These are phyloP conservation scores for Acleris laterana DNA, from an alignment of 2,888 invertebrate species.

Conservation along the genomic window DNA sequence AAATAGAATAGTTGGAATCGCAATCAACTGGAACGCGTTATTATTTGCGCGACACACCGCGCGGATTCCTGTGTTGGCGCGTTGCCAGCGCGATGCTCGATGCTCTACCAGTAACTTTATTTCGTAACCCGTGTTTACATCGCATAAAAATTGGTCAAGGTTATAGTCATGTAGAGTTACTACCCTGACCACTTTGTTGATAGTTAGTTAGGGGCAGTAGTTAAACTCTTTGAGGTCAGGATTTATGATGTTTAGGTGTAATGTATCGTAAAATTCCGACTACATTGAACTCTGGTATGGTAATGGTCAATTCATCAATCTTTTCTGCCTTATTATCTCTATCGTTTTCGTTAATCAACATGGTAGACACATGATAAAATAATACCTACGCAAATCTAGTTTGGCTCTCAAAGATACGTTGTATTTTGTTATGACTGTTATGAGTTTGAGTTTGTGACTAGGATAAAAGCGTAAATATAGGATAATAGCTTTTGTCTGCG, in stretches of 20 bases:
- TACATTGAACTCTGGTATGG: no score
- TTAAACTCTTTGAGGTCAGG: constrained; percentile 22
- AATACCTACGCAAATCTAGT: no score
- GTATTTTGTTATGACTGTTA: no score
- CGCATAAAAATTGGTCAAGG: constrained; percentile 71
- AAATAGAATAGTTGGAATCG: constrained; percentile 27
- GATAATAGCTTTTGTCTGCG: no score
- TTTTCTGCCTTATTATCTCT: no score
- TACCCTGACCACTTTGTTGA: neutral
- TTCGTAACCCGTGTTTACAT: constrained; percentile 76
- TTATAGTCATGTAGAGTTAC: constrained; percentile 38
- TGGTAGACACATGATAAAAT: no score
- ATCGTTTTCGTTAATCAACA: no score
- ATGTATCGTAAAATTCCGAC: neutral
- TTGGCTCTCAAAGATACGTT: no score
- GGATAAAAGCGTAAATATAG: no score
- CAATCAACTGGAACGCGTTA: constrained; percentile 51
- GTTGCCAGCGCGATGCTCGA: constrained; percentile 58
- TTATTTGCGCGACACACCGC: constrained; percentile 64
- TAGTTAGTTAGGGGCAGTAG: constrained; percentile 10
- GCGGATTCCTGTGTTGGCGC: constrained; percentile 59
- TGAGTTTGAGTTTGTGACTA: no score
- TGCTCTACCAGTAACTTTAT: constrained; percentile 69
- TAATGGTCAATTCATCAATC: no score
- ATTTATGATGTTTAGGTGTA: constrained; percentile 18